Percentiles rank a stretch among this genome's conserved stretches.
Evolutionary conservation across 1,140 invertebrate genomes (phyloP).

Genomic region (Drosophila yakuba): DNA sequence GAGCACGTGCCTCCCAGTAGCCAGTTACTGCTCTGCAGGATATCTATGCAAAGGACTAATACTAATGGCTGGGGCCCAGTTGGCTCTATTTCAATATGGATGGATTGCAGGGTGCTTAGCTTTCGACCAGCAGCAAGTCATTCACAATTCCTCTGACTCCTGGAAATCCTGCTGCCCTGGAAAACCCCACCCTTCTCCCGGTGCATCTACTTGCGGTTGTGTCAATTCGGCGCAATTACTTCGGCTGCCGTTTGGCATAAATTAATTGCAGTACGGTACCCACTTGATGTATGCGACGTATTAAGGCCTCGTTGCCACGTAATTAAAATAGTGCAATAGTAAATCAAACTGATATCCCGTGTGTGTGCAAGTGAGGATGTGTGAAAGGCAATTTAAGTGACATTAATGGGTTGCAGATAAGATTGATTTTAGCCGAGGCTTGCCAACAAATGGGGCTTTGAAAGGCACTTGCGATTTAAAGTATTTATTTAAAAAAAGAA

Average conservation of each 20-base stretch:
- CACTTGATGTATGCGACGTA: conserved; percentile 69
- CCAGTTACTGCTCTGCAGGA: neutral
- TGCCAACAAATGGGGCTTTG: neutral
- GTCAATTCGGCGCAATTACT: conserved; percentile 77
- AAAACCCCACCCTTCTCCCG: neutral
- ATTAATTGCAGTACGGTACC: conserved; percentile 67
- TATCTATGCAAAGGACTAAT: conserved; percentile 30
- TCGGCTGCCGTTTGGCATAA: conserved; percentile 69
- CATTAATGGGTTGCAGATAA: conserved; percentile 33
- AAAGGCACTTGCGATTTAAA: too few relatives aligned
- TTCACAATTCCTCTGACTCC: conserved; percentile 47
- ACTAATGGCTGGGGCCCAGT: conserved; percentile 62
- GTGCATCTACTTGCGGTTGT: conserved; percentile 42
- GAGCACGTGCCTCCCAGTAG: conserved; percentile 55
- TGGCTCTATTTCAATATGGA: conserved; percentile 62
- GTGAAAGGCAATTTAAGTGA: conserved; percentile 25
- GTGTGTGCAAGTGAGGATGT: conserved; percentile 13
- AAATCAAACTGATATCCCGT: conserved; percentile 53
- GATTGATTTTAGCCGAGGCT: conserved; percentile 22
- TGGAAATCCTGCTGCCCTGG: neutral
- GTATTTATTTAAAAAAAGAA: neutral
- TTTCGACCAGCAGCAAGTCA: conserved; percentile 50
- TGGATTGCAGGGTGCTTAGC: conserved; percentile 63
- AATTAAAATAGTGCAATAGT: conserved; percentile 69
- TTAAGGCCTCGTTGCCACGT: conserved; percentile 65